Conservation (phyloP, 2,113 vertebrate genomes). For the Sapajus apella region DNA sequence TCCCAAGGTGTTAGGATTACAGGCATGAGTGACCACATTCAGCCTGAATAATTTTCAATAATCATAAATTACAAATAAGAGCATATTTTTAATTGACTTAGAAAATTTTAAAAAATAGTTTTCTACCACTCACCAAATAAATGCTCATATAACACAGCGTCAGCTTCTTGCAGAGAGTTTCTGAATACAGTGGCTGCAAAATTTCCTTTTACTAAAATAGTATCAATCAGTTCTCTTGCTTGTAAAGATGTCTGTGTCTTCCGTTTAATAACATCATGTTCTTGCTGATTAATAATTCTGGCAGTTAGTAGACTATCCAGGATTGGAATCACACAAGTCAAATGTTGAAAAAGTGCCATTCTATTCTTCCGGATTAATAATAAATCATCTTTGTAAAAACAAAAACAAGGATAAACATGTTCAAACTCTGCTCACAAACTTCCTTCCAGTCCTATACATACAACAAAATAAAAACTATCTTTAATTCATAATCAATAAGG, state of each 20-base stretch:
- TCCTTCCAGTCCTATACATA: background rate
- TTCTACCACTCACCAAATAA: conserved; percentile 90
- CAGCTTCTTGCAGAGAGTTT: conserved; percentile 91
- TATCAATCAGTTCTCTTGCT: conserved; percentile 92
- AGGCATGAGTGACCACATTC: no score
- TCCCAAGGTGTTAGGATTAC: no score
- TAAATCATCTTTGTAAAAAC: conserved; percentile 89
- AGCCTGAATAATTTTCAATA: background rate
- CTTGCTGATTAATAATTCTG: conserved; percentile 88
- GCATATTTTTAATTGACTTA: background rate
- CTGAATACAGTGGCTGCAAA: conserved; percentile 91
- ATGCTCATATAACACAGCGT: conserved; percentile 90
- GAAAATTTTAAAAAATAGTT: background rate
- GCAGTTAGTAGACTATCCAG: conserved; percentile 89
- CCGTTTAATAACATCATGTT: conserved; percentile 89
- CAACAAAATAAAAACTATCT: background rate
- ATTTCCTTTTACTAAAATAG: conserved; percentile 93
- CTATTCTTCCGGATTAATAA: conserved; percentile 93
- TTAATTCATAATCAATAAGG: background rate
- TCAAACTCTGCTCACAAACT: background rate
- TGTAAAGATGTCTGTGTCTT: conserved; percentile 90
- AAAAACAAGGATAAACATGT: conserved; percentile 7
- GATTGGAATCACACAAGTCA: conserved; percentile 90
- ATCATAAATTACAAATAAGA: background rate
- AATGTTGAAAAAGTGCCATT: conserved; percentile 89